Percentiles rank a stretch among this genome's conserved stretches.
phyloP scores from a whole-genome alignment of 30 jellyfish, hydroid and myxozoan genomes.

The Hydra vulgaris region DNA sequence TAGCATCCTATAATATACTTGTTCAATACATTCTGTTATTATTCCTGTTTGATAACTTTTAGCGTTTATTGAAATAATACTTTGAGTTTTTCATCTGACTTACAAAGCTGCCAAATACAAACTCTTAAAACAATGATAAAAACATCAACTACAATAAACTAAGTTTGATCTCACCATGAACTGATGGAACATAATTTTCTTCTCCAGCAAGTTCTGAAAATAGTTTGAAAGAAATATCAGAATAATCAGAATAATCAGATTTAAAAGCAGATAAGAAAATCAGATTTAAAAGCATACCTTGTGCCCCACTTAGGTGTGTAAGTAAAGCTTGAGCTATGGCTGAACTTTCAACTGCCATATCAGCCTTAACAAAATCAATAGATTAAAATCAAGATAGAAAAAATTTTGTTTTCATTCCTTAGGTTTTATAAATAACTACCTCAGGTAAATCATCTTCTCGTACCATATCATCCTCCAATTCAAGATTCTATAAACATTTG shows the following conservation, averaged over 20 bases:
- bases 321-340: conserved; percentile 12
- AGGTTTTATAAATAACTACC: not conserved
- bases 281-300: not conserved
- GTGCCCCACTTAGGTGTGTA: conserved; percentile 7
- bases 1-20: too few species aligned
- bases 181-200: not conserved
- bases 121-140: too few species aligned
- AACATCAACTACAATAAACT: too few species aligned
- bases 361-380: conserved; percentile 7
- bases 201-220: not conserved
- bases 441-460: conserved; percentile 29
- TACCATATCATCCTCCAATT: not conserved
- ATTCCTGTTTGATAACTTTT: too few species aligned
- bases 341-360: conserved; percentile 9
- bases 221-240: not conserved
- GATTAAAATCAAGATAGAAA: not conserved
- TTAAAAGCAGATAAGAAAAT: too few species aligned
- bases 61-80: too few species aligned
- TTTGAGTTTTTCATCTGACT: too few species aligned
- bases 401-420: not conserved
- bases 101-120: too few species aligned
- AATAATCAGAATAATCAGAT: too few species aligned
- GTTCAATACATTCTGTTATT: too few species aligned
- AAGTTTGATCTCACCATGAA: not conserved
- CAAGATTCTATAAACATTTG: not conserved